Conservation (phyloP, 2,113 vertebrate genomes). For the Hippocampus zosterae region DNA sequence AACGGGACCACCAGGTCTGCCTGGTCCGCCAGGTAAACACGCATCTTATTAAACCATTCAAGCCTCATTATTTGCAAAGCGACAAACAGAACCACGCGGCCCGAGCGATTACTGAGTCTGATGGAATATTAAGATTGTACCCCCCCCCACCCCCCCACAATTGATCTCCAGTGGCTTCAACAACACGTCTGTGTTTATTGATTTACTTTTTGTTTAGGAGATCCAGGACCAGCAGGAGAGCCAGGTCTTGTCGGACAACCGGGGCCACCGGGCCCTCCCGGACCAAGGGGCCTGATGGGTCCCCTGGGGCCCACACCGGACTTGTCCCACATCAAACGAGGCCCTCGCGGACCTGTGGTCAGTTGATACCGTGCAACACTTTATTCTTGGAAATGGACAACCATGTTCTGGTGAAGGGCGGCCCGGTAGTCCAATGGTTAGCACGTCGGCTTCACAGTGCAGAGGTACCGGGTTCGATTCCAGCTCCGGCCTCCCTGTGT, state of each 20-base stretch:
- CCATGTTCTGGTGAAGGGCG: neutral
- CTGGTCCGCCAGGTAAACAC: slow-evolving; percentile 84
- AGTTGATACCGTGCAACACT: slow-evolving; percentile 46
- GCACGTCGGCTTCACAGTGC: no score
- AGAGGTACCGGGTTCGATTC: no score
- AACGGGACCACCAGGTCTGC: slow-evolving; percentile 83
- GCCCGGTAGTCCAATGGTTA: no score
- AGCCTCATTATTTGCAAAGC: neutral
- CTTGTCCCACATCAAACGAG: slow-evolving; percentile 88
- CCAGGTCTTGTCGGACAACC: slow-evolving; percentile 77
- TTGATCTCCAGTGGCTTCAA: neutral
- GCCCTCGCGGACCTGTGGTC: slow-evolving; percentile 89
- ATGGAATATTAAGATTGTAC: neutral
- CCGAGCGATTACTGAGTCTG: neutral
- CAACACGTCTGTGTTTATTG: neutral
- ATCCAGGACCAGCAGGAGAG: slow-evolving; percentile 83
- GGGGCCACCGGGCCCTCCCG: slow-evolving; percentile 82
- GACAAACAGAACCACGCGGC: neutral
- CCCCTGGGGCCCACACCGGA: slow-evolving; percentile 93
- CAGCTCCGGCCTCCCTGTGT: no score
- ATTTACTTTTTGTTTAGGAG: slow-evolving; percentile 67
- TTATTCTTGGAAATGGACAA: neutral
- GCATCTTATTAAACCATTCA: neutral
- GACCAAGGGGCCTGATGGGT: slow-evolving; percentile 91
- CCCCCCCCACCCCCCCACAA: no score